Conservation (phyloP, 2,888 invertebrate genomes). For the Drosophila vallismaia region DNA sequence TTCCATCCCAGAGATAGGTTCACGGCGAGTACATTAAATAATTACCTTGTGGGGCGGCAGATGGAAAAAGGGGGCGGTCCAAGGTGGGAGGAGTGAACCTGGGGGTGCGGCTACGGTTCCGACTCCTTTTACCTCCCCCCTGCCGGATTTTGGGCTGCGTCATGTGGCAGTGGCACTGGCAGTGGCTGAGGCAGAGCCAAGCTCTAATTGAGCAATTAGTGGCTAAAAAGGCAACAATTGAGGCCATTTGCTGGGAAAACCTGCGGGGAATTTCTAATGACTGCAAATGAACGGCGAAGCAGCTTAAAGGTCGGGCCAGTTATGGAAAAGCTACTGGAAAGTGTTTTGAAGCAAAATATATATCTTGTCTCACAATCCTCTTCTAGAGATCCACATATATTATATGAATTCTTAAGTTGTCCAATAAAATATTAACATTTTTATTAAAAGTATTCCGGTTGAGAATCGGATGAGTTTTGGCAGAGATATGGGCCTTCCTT, state of each 20-base stretch:
- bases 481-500: not conserved
- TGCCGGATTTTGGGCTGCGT: conserved; percentile 18
- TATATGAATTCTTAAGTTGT: too few species aligned
- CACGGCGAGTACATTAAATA: conserved; percentile 35
- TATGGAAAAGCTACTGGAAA: not conserved
- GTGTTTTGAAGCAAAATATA: not conserved
- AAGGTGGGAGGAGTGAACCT: not conserved
- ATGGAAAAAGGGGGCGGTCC: conserved; percentile 1
- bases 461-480: not conserved
- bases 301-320: conserved; percentile 16
- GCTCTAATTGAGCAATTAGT: conserved; percentile 50
- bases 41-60: conserved; percentile 23
- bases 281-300: conserved; percentile 36
- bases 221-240: conserved; percentile 49
- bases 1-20: conserved; percentile 5
- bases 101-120: conserved; percentile 13
- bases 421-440: too few species aligned
- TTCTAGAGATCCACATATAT: too few species aligned
- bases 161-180: conserved; percentile 32
- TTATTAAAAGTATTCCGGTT: not conserved
- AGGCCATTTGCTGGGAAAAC: conserved; percentile 49
- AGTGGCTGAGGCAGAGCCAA: conserved; percentile 19
- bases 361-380: too few species aligned
- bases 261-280: conserved; percentile 47
- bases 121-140: not conserved